These are phyloP conservation scores for Scatophagus argus DNA, from an alignment of 2,113 vertebrate genomes.

Conservation along the genomic window DNA sequence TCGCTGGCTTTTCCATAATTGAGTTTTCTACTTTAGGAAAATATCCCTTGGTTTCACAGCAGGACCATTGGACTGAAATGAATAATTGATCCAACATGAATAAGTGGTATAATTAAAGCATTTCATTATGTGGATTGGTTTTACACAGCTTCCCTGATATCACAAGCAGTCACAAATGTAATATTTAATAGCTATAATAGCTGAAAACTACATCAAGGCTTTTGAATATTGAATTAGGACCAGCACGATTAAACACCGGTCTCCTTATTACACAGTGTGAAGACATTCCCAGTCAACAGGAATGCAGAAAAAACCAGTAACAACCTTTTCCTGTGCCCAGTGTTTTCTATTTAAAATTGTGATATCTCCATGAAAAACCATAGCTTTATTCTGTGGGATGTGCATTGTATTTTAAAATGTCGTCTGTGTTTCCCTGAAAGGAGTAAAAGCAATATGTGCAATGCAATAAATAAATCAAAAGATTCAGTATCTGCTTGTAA, in stretches of 20 bases:
- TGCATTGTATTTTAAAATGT: background rate
- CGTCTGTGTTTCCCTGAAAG: background rate
- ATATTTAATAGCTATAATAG: slow-evolving; percentile 56
- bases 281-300: slow-evolving; percentile 1
- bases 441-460: background rate
- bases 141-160: slow-evolving; percentile 45
- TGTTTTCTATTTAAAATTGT: background rate
- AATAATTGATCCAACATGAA: slow-evolving; percentile 58
- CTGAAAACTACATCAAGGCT: slow-evolving; percentile 43
- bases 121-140: slow-evolving; percentile 55
- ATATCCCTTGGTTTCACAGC: slow-evolving; percentile 44
- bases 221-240: slow-evolving; percentile 41
- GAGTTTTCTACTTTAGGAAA: slow-evolving; percentile 34
- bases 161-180: slow-evolving; percentile 36
- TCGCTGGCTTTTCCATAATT: slow-evolving; percentile 40
- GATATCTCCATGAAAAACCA: background rate
- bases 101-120: slow-evolving; percentile 59
- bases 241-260: slow-evolving; percentile 13
- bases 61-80: slow-evolving; percentile 45
- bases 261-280: slow-evolving; percentile 11
- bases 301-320: background rate
- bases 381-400: background rate
- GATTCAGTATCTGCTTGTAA: too few relatives aligned
- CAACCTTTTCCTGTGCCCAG: background rate
- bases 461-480: background rate